phyloP scores from a whole-genome alignment of 2,888 invertebrate species.

The Eupeodes luniger region DNA sequence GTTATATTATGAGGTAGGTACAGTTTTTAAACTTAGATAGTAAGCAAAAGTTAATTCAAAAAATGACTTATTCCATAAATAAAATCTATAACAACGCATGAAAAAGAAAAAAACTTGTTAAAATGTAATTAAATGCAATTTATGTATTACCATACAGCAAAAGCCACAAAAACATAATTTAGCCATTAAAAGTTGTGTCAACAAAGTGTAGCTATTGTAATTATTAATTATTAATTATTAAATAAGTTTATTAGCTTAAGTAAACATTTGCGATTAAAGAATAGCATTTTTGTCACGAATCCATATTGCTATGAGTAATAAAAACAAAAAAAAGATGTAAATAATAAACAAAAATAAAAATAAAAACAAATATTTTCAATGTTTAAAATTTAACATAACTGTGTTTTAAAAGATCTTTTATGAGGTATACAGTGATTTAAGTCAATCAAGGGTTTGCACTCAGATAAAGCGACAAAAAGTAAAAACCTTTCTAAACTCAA shows the following conservation, averaged over 20 bases:
- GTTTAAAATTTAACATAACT: conserved; percentile 64
- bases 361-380: conserved; percentile 74
- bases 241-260: conserved; percentile 68
- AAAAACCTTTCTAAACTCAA: no score
- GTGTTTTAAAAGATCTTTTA: conserved; percentile 35
- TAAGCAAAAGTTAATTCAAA: conserved; percentile 53
- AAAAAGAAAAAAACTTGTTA: conserved; percentile 69
- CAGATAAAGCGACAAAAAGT: no score
- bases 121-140: conserved; percentile 73
- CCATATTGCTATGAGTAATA: conserved; percentile 72
- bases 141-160: conserved; percentile 71
- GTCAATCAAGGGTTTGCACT: no score
- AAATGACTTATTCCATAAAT: conserved; percentile 62
- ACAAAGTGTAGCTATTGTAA: conserved; percentile 73
- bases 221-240: conserved; percentile 73
- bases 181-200: conserved; percentile 64
- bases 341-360: conserved; percentile 69
- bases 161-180: conserved; percentile 68
- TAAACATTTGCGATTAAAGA: conserved; percentile 63
- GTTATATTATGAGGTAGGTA: conserved; percentile 61
- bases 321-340: conserved; percentile 65
- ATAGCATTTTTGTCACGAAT: conserved; percentile 70
- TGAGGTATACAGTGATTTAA: no score
- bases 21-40: conserved; percentile 55
- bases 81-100: conserved; percentile 40